These are phyloP conservation scores for Lithophane socia DNA, from an alignment of 2,888 invertebrate genomes.

Conservation along the genomic window DNA sequence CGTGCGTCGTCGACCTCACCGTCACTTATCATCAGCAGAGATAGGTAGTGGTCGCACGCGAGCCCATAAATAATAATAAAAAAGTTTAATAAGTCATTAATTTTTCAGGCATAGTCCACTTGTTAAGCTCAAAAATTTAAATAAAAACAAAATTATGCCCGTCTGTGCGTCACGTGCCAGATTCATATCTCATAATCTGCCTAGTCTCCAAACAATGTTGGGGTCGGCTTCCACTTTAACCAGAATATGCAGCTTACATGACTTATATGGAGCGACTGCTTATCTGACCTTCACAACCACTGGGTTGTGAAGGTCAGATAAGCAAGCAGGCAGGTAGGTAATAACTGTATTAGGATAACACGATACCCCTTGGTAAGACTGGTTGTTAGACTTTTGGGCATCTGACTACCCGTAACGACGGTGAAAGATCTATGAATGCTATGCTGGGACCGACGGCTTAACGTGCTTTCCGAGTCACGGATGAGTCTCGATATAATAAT, in stretches of 20 bases:
- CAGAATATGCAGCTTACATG: not conserved
- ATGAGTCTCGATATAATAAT: not conserved
- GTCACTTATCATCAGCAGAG: not conserved
- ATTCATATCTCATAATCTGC: not conserved
- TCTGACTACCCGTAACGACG: not conserved
- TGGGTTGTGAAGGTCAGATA: too few species aligned
- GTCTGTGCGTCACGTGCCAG: too few species aligned
- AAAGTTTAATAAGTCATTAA: not conserved
- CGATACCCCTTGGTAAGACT: not conserved
- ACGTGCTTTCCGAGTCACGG: not conserved
- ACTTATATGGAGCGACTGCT: not conserved
- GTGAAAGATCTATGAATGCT: not conserved
- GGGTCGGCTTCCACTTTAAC: not conserved
- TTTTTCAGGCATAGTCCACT: not conserved
- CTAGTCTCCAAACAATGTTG: not conserved
- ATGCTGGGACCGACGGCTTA: not conserved
- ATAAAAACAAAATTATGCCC: not conserved
- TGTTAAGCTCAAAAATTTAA: too few species aligned
- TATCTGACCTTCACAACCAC: not conserved
- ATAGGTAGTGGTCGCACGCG: not conserved
- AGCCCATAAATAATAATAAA: not conserved
- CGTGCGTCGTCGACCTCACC: not conserved
- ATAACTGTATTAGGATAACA: not conserved
- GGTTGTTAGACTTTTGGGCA: not conserved
- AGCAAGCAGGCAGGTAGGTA: too few species aligned